Conservation (phyloP, 2,888 invertebrate genomes). For the Deilephila porcellus region DNA sequence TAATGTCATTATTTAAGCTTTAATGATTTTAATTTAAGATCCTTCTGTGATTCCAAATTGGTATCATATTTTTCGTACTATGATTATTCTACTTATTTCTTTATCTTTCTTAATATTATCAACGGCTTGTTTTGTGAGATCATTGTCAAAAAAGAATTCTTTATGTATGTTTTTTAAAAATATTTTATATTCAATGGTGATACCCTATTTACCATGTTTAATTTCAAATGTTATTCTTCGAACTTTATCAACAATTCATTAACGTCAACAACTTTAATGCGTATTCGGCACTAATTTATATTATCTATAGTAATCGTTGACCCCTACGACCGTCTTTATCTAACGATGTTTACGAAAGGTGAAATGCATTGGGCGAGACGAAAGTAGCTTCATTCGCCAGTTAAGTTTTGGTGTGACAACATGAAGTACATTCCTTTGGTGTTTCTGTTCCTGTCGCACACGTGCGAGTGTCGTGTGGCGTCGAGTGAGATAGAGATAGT, state of each 20-base stretch:
- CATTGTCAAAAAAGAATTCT: no score
- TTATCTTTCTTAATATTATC: no score
- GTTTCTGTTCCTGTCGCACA: conserved; percentile 47
- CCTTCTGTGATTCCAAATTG: no score
- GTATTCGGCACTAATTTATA: not conserved
- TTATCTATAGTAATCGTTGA: conserved; percentile 14
- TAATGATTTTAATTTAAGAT: not conserved
- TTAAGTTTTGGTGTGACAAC: conserved; percentile 42
- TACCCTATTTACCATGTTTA: no score
- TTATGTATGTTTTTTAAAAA: no score
- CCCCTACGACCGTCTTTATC: conserved; percentile 45
- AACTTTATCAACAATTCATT: not conserved
- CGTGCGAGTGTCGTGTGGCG: conserved; percentile 54
- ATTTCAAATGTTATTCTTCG: not conserved
- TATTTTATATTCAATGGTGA: no score
- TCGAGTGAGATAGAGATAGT: conserved; percentile 48
- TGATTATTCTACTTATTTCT: no score
- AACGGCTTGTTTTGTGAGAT: no score
- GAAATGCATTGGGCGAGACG: conserved; percentile 39
- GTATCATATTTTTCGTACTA: no score
- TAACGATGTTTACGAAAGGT: conserved; percentile 46
- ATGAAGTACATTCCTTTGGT: conserved; percentile 55
- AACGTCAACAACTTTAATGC: not conserved
- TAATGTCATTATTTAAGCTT: not conserved
- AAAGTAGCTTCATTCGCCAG: conserved; percentile 46